These are phyloP conservation scores for Cryptoprocta ferox DNA, from an alignment of 2,797 vertebrate species.

Conservation along the genomic window DNA sequence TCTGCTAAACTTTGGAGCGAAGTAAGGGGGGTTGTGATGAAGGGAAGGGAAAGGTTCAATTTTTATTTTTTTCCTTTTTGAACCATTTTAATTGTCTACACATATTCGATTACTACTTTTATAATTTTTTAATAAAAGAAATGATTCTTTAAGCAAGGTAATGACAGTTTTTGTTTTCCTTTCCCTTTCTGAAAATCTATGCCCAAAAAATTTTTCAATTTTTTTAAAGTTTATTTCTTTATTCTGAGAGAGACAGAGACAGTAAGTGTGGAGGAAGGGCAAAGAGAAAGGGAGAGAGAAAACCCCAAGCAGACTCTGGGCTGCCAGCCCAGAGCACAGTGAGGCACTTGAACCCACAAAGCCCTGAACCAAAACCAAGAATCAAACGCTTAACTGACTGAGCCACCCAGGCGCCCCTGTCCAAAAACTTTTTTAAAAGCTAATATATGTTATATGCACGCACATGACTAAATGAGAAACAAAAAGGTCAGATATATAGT, in stretches of 20 bases:
- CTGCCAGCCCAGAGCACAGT: too few species aligned
- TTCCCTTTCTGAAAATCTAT: conserved; percentile 1
- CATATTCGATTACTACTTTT: neutral
- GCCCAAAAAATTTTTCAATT: neutral
- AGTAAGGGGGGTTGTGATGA: neutral
- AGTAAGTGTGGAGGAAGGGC: too few species aligned
- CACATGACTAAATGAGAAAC: neutral
- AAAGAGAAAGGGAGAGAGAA: too few species aligned
- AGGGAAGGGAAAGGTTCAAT: neutral
- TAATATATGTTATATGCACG: neutral
- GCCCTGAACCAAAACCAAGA: too few species aligned
- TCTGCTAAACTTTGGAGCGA: neutral
- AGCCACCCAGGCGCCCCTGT: neutral
- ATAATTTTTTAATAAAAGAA: neutral
- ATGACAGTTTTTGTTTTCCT: neutral
- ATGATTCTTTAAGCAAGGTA: neutral
- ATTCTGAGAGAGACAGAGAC: too few species aligned
- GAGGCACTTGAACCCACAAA: too few species aligned
- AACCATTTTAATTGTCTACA: conserved; percentile 41
- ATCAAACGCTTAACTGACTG: too few species aligned
- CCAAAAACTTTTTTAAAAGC: neutral
- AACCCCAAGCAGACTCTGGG: too few species aligned
- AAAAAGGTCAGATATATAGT: neutral
- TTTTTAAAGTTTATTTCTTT: too few species aligned
- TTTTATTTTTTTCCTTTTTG: neutral